Evolutionary conservation across 2,888 invertebrate species (phyloP).

Genomic region (Drosophila hamatofila): DNA sequence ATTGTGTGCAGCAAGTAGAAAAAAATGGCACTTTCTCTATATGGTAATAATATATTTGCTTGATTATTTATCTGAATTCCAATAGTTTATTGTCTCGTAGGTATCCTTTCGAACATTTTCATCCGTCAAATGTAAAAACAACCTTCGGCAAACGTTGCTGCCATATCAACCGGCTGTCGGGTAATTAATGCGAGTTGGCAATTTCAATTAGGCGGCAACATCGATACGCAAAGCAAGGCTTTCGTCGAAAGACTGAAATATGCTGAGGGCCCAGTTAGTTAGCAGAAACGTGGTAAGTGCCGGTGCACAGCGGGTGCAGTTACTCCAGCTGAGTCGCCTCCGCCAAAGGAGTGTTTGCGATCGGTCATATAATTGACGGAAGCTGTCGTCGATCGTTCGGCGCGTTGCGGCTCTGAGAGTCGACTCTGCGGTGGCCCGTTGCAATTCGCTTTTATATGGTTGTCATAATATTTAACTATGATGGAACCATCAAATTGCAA

Average conservation of each 20-base stretch:
- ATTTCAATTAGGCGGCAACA: slow-evolving; percentile 35
- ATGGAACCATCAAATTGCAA: slow-evolving; percentile 64
- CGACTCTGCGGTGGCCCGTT: slow-evolving; percentile 58
- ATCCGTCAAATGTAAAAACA: neutral
- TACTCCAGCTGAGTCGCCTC: slow-evolving; percentile 61
- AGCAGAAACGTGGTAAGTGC: slow-evolving; percentile 7
- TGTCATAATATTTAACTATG: slow-evolving; percentile 65
- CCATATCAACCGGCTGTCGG: neutral
- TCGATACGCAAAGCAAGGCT: slow-evolving; percentile 44
- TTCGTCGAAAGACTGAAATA: slow-evolving; percentile 28
- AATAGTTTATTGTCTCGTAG: neutral
- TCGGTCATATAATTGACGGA: slow-evolving; percentile 69
- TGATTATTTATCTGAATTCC: neutral
- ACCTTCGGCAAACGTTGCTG: neutral
- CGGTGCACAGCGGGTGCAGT: slow-evolving; percentile 39
- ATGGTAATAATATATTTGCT: slow-evolving; percentile 7
- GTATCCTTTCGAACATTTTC: neutral
- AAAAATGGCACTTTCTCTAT: neutral
- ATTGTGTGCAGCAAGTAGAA: neutral
- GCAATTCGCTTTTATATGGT: slow-evolving; percentile 68
- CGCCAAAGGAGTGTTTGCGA: slow-evolving; percentile 36
- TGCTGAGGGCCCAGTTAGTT: slow-evolving; percentile 21
- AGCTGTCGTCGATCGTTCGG: slow-evolving; percentile 53
- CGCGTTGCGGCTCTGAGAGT: slow-evolving; percentile 12
- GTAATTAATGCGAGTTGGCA: slow-evolving; percentile 21